Percentiles rank a stretch among this genome's conserved stretches.
These are phyloP conservation scores for Orthosia gracilis DNA, from an alignment of 2,888 invertebrate genomes.

Conservation along the genomic window DNA sequence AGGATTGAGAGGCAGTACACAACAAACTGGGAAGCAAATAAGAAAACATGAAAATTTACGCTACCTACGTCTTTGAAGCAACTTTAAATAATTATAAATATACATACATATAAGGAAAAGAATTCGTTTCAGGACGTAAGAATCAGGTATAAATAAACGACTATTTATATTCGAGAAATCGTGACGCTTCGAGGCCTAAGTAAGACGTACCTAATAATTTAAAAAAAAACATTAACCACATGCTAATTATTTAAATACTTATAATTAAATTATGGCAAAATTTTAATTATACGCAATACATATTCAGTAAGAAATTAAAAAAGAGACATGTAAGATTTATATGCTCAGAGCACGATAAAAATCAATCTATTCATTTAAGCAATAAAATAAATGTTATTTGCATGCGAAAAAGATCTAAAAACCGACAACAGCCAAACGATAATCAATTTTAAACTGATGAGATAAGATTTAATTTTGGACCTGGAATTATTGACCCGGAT, in stretches of 20 bases:
- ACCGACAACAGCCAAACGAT: background rate
- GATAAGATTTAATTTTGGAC: constrained; percentile 7
- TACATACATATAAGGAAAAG: background rate
- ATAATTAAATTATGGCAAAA: constrained; percentile 16
- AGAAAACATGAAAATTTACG: constrained; percentile 1
- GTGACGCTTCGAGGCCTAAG: constrained; percentile 3
- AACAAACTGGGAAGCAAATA: background rate
- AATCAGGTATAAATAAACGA: background rate
- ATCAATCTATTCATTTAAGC: constrained; percentile 29
- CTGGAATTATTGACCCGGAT: constrained; percentile 29
- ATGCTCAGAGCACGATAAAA: constrained; percentile 35
- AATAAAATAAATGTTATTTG: constrained; percentile 30
- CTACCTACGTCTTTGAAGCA: too few relatives aligned
- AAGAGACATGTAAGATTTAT: constrained; percentile 46
- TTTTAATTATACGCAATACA: constrained; percentile 23
- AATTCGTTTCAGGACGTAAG: background rate
- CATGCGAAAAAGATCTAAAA: constrained; percentile 23
- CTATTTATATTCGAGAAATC: background rate
- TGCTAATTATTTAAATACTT: constrained; percentile 25
- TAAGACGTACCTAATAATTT: constrained; percentile 2
- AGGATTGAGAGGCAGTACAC: too few relatives aligned
- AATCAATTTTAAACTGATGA: background rate
- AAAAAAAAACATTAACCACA: constrained; percentile 23
- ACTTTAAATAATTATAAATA: too few relatives aligned
- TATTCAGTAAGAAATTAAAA: constrained; percentile 43